Evolutionary conservation across 2,888 invertebrate species (phyloP).

Genomic region (Vesta saturnalis): DNA sequence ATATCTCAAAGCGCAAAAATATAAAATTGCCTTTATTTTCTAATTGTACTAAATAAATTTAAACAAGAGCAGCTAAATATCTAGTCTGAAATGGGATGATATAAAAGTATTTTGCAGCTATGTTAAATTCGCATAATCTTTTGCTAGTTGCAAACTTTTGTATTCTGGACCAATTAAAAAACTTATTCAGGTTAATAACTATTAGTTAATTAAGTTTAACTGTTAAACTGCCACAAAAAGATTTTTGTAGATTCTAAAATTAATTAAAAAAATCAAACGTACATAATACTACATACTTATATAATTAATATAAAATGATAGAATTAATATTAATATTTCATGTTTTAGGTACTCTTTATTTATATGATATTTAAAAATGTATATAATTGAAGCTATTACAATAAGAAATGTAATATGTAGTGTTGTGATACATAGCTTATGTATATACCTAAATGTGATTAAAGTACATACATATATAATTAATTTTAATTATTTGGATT

Average conservation of each 20-base stretch:
- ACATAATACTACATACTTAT: constrained; percentile 18
- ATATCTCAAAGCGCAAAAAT: too few relatives aligned
- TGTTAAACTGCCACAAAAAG: constrained; percentile 26
- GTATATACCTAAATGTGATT: constrained; percentile 52
- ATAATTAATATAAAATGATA: constrained; percentile 19
- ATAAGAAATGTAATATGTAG: constrained; percentile 47
- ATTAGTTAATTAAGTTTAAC: constrained; percentile 24
- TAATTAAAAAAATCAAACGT: constrained; percentile 14
- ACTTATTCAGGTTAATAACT: constrained; percentile 27
- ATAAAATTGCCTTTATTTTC: too few relatives aligned
- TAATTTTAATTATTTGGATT: constrained; percentile 9
- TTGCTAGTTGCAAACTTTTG: constrained; percentile 20
- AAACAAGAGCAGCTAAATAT: constrained; percentile 17
- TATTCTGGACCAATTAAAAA: constrained; percentile 28
- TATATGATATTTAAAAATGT: constrained; percentile 29
- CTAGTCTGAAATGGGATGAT: constrained; percentile 11
- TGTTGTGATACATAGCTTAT: constrained; percentile 59
- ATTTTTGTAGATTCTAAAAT: constrained; percentile 11
- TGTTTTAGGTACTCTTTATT: constrained; percentile 32
- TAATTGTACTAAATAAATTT: too few relatives aligned
- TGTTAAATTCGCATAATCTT: constrained; percentile 5
- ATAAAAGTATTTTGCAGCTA: constrained; percentile 12
- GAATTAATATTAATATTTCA: constrained; percentile 13
- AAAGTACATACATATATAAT: constrained; percentile 2
- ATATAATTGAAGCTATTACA: constrained; percentile 29